These are phyloP conservation scores for Phortica okadai DNA, from an alignment of 2,888 invertebrate species.

Conservation along the genomic window DNA sequence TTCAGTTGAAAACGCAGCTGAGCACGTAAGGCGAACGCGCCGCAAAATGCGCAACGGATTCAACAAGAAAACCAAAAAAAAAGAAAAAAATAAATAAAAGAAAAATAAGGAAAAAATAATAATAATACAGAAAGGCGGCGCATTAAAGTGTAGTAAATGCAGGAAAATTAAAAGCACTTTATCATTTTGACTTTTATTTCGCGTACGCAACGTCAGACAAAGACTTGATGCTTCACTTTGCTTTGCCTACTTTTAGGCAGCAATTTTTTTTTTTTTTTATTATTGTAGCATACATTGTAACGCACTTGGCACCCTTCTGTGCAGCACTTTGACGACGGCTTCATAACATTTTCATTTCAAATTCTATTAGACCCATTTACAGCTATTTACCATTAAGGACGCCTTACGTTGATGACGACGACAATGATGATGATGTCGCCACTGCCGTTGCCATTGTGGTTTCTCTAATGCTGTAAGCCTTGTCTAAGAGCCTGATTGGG, in stretches of 20 bases:
- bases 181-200: constrained; percentile 44
- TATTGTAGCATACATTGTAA: not conserved
- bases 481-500: constrained; percentile 34
- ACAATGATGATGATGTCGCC: not conserved
- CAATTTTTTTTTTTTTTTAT: too few relatives aligned
- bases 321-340: not conserved
- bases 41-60: not conserved
- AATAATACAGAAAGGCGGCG: not conserved
- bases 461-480: constrained; percentile 29
- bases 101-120: not conserved
- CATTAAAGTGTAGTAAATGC: constrained; percentile 34
- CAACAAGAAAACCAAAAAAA: not conserved
- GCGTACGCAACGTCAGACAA: not conserved
- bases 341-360: constrained; percentile 39
- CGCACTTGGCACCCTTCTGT: not conserved
- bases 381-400: constrained; percentile 45
- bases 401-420: too few relatives aligned
- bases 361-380: constrained; percentile 46
- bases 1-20: not conserved
- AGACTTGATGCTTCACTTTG: not conserved
- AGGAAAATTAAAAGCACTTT: constrained; percentile 46
- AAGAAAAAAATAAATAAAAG: not conserved
- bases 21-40: not conserved
- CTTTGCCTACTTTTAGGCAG: not conserved
- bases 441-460: not conserved